Base-by-base conservation (phyloP, 2,113 vertebrate species). In the Alectura lathami region DNA sequence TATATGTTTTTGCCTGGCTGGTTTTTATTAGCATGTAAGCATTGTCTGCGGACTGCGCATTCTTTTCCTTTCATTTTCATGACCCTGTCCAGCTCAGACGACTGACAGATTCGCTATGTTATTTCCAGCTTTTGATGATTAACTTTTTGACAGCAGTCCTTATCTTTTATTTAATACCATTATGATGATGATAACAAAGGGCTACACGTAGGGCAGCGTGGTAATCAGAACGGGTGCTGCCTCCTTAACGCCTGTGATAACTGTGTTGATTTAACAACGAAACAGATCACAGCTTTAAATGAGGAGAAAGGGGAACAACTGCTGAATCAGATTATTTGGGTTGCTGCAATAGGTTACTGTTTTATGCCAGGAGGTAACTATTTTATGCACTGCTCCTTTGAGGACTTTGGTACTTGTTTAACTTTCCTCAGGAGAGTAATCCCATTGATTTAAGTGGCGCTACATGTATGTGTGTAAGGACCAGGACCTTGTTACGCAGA, bases 1-100 rank as follows among this genome's bases (percentile, higher is more conserved):
- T 94, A 86, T 97, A 94, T 95, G 93, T 95, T 94, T 97, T 95
- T 97, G 96, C 96, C 95, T 97, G 95, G 93, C 90, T 96, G 94
- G 80, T 90, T 97, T 96, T 93, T 97, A 96, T 95, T 95, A 96
- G 88, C 90, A 93, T 94, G 94, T 95, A 96, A 92, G 80, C 88
- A 77, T 94, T 45, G 50, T 93, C 88, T 86, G 74, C 7, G 21
- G 83, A 86, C 86, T 64, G 88, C 0, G 1, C 69, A 15, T 92
- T 96, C 88, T 66, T 96, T 57, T 53, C 80, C 80, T 94, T 97
- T 94, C 88, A 86, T 94, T 96, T 96, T 91, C 93, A 84, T 90
- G 79, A 56, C 40, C 26, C 27, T 0, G 8, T 83, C 87, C n/a
- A 23, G 83, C 72, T 47, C 51, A 86, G 63, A 81, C 9, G 64